Evolutionary conservation across 2,797 vertebrate genomes (phyloP), one percentile per base, ranked within the genome.

Genomic region (Kryptolebias ocellatus): DNA sequence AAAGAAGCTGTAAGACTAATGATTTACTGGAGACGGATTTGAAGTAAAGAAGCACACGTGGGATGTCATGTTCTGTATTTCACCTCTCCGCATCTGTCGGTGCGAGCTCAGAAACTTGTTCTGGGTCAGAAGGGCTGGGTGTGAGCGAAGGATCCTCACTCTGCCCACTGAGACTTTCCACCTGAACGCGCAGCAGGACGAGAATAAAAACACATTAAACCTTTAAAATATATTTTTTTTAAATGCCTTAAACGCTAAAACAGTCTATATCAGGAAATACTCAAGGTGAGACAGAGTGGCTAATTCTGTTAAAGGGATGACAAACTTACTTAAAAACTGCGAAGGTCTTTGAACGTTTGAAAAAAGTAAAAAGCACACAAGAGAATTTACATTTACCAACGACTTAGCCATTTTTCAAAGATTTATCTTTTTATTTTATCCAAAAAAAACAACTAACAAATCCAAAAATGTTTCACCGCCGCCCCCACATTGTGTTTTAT

Each of bases 131-230:
- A 0, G 55, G 66, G 50, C 87, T 90, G 62, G 64, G 90, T 63
- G 87, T 50, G 16, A 94, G 83, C 5, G 92, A 87, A 39, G 92
- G 83, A 45, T 94, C 92, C 44, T 95, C 92, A 51, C 86, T 72
- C 50, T 90, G 84, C 76, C 94, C 92, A 80, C 94, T 93, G 53
- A 95, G 59, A 47, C 24, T 75, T 37, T 92, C 91, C 83, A 87
- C 56, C 80, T 90, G 31, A 49, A 17, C 20, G 56, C 3, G 44
- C 46, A 62, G 3, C 8, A 72, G 18, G 47, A 62, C 5, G 4
- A 59, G 15, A 46, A 18, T 64, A 4, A 68, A 29, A 1, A 59
- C 4, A 60, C 14, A 20, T 46, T 42, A 17, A 57, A 4, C 20
- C 24, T 45, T 54, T 14, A 57, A 67, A 29, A 62, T 57, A 69